A percentile compares a stretch with the other conserved stretches of the same genome.
Conservation (phyloP, 2,797 vertebrate species). For the Hippoglossus hippoglossus region DNA sequence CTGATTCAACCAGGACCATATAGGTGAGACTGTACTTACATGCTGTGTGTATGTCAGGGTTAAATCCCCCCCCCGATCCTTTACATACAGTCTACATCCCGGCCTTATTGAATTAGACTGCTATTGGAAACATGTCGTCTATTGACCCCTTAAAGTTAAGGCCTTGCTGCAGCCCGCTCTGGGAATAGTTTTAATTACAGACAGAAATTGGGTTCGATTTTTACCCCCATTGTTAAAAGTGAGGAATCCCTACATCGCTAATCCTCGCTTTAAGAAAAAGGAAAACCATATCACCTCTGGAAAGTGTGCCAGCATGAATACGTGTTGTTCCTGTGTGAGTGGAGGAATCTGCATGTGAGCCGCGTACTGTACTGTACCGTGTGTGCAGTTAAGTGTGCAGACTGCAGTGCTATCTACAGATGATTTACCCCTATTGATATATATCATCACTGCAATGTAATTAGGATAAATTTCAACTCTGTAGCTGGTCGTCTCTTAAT, state of each 20-base stretch:
- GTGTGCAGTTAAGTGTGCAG: slow-evolving; percentile 5
- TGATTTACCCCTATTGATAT: slow-evolving; percentile 49
- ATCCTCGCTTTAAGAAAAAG: slow-evolving; percentile 63
- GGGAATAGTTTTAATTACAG: slow-evolving; percentile 77
- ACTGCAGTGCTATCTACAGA: neutral
- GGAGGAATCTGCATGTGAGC: neutral
- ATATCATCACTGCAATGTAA: slow-evolving; percentile 58
- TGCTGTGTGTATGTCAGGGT: slow-evolving; percentile 7
- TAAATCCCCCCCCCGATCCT: slow-evolving; percentile 6
- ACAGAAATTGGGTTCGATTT: slow-evolving; percentile 75
- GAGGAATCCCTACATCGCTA: slow-evolving; percentile 53
- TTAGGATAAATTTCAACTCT: slow-evolving; percentile 66
- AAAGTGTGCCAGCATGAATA: slow-evolving; percentile 3
- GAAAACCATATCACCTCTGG: slow-evolving; percentile 43
- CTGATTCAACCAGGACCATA: neutral
- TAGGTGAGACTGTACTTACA: slow-evolving; percentile 1
- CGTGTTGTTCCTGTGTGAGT: neutral
- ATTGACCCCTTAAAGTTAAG: slow-evolving; percentile 70
- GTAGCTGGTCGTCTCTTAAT: slow-evolving; percentile 57
- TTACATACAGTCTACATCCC: slow-evolving; percentile 35
- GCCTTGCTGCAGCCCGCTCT: slow-evolving; percentile 52
- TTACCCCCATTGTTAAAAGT: slow-evolving; percentile 61
- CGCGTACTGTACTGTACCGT: too few species aligned
- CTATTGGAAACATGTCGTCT: slow-evolving; percentile 69
- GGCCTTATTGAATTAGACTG: slow-evolving; percentile 65